Percentiles rank a stretch among this genome's conserved stretches.
These are phyloP conservation scores for Phragmatobia fuliginosa DNA, from an alignment of 2,888 invertebrate species.

Conservation along the genomic window DNA sequence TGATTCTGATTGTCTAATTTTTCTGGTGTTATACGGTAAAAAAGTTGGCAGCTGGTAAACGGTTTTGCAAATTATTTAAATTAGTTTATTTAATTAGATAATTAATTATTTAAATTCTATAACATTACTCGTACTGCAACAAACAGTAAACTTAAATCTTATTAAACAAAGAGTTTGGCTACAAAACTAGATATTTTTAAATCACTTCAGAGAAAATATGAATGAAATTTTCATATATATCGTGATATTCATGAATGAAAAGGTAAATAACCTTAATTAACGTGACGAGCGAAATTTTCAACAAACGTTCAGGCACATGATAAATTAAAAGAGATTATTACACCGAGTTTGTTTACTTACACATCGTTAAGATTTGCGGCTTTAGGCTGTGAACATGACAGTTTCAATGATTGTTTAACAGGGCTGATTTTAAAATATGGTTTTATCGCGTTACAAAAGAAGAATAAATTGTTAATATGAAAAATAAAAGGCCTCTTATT, in stretches of 20 bases:
- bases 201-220: background rate
- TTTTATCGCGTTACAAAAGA: slow-evolving; percentile 47
- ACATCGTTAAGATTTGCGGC: slow-evolving; percentile 54
- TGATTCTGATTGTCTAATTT: too few species aligned
- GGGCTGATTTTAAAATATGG: slow-evolving; percentile 55
- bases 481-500: slow-evolving; percentile 27
- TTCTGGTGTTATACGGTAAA: too few species aligned
- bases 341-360: slow-evolving; percentile 31
- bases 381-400: slow-evolving; percentile 59
- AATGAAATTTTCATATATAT: background rate
- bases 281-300: slow-evolving; percentile 21
- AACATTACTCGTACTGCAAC: background rate
- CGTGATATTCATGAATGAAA: background rate
- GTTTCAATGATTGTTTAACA: slow-evolving; percentile 59
- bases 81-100: too few species aligned
- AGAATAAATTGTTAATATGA: slow-evolving; percentile 38
- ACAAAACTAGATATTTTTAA: background rate
- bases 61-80: too few species aligned
- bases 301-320: slow-evolving; percentile 19
- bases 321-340: slow-evolving; percentile 37
- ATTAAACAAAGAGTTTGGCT: background rate
- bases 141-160: background rate
- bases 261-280: slow-evolving; percentile 9
- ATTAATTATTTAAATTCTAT: too few species aligned
- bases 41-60: too few species aligned